These are phyloP conservation scores for Hemistola chrysoprasaria DNA, from an alignment of 2,888 invertebrate genomes.

Conservation along the genomic window DNA sequence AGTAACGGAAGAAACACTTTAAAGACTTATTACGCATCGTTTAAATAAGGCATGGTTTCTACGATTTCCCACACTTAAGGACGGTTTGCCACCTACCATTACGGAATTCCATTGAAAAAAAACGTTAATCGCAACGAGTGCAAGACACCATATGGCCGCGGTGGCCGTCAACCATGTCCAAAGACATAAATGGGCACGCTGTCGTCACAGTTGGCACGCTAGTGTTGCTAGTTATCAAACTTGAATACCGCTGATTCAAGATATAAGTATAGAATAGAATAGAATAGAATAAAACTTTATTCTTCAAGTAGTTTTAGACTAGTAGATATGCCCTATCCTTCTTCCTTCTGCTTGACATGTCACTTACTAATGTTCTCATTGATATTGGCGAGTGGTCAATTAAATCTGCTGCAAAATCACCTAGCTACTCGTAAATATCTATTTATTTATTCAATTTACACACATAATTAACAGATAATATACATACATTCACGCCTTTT, in stretches of 20 bases:
- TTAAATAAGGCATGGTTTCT: conserved; percentile 13
- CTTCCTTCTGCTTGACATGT: too few relatives aligned
- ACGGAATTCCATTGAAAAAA: conserved; percentile 61
- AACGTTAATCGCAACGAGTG: conserved; percentile 50
- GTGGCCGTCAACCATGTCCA: conserved; percentile 75
- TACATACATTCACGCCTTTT: too few relatives aligned
- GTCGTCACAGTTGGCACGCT: conserved; percentile 76
- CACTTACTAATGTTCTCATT: too few relatives aligned
- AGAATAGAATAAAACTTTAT: too few relatives aligned
- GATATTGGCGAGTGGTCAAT: too few relatives aligned
- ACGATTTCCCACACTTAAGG: conserved; percentile 52
- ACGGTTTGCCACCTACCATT: conserved; percentile 54
- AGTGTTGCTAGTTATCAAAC: conserved; percentile 9
- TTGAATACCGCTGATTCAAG: background rate
- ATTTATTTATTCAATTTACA: too few relatives aligned
- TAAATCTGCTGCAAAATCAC: too few relatives aligned
- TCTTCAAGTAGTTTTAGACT: too few relatives aligned
- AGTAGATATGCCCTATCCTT: too few relatives aligned
- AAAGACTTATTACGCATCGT: conserved; percentile 2
- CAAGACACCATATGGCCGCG: conserved; percentile 74
- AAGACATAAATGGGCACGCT: conserved; percentile 80
- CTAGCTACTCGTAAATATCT: too few relatives aligned
- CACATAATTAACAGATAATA: too few relatives aligned
- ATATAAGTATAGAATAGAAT: background rate
- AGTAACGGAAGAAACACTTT: too few relatives aligned